Base-by-base conservation (phyloP, 2,888 invertebrate species). In the Watsonalla cultraria region DNA sequence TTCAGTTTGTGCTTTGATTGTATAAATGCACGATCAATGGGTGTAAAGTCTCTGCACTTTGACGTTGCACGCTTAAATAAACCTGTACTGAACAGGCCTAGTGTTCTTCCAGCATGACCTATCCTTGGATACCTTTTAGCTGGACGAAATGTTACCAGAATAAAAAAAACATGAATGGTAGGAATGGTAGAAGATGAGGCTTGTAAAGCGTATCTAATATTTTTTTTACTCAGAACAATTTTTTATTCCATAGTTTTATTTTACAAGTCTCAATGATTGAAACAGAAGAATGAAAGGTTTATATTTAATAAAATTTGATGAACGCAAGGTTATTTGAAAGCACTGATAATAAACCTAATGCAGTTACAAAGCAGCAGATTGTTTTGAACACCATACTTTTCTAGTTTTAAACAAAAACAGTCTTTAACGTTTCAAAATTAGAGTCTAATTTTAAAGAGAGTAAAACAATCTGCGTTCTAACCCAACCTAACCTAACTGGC, bases 401-500 rank as follows among this genome's bases (percentile, higher is more conserved):
- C n/a, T 54, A 47, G 51, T 54, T 54, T 46, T 46, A 33, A 15
- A 47, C 34, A 45, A n/a, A 49, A 46, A n/a, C 47, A 54, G 57
- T 52, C 46, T 37, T 37, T 37, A 37, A 37, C 8, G 37, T 37
- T 37, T 37, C 37, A 5, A 7, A 8, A 7, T 7, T 37, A 37
- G 8, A 42, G 11, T 11, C 42, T 11, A 42, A 8, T 42, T 42
- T 42, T 0, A 42, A 42, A 42, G 42, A 42, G 42, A 8, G 4
- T 63, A 69, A 65, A 70, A 64, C 80, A 72, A 70, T 80, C 70
- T 73, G 73, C 65, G 62, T 82, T 84, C 85, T 92, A 92, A 87
- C 82, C 68, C 61, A 59, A 67, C 66, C 63, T 87, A 90, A 64
- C 69, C 88, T 93, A 92, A 93, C 93, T 86, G 87, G 79, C 84